A percentile compares a stretch with the other conserved stretches of the same genome.
These are phyloP conservation scores for Parazoanthus swiftii DNA, from an alignment of 92 coral and sea anemone species.

Conservation along the genomic window DNA sequence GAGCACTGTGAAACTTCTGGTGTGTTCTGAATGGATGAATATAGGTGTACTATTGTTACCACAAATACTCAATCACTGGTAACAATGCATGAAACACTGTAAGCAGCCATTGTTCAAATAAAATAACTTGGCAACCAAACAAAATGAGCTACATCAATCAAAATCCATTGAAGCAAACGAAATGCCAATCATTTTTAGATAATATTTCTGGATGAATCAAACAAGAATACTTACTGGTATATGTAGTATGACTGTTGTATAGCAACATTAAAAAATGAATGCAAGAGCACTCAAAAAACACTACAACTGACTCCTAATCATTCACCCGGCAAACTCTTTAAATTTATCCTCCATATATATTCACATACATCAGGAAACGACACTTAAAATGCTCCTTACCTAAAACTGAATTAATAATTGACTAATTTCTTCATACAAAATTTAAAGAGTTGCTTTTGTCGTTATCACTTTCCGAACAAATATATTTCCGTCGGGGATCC, in stretches of 20 bases:
- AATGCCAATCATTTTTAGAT: background rate
- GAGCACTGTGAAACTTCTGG: background rate
- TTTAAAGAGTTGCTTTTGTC: background rate
- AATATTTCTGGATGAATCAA: background rate
- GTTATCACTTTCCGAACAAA: background rate
- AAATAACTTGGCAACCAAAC: constrained; percentile 26
- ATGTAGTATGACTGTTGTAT: background rate
- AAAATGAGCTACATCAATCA: background rate
- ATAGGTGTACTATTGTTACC: background rate
- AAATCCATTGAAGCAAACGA: background rate
- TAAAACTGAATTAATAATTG: background rate
- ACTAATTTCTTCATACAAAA: background rate
- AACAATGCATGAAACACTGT: background rate
- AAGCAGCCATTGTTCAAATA: background rate
- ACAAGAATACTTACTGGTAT: background rate
- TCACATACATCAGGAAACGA: background rate
- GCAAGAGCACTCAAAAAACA: background rate
- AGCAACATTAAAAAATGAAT: background rate
- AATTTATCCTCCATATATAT: no score
- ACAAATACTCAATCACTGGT: background rate
- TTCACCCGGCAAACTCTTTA: background rate
- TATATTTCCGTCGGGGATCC: background rate
- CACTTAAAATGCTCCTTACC: background rate
- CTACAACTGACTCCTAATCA: background rate
- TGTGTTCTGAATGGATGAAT: background rate